These are phyloP conservation scores for Lemur catta DNA, from an alignment of 2,797 vertebrate genomes.

Conservation along the genomic window DNA sequence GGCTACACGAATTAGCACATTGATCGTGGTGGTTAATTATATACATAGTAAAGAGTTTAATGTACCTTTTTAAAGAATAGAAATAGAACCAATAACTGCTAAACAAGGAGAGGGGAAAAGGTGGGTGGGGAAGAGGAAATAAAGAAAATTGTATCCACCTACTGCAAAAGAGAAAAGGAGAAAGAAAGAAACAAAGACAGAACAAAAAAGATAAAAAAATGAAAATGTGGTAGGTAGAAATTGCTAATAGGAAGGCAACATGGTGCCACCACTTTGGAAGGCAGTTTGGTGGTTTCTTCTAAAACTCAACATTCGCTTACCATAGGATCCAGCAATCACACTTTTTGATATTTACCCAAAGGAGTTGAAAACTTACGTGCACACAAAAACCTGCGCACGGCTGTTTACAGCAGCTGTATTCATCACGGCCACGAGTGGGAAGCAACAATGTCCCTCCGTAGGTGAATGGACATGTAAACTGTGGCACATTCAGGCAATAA, in stretches of 20 bases:
- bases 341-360: neutral
- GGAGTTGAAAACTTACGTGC: neutral
- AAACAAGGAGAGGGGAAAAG: neutral
- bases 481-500: neutral
- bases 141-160: neutral
- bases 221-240: neutral
- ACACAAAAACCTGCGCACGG: neutral
- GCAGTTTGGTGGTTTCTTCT: neutral
- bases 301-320: neutral
- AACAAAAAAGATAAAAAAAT: neutral
- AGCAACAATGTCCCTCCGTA: neutral
- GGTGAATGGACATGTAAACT: neutral
- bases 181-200: neutral
- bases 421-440: too few species aligned
- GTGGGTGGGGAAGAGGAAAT: neutral
- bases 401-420: neutral
- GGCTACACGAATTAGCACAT: neutral
- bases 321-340: neutral
- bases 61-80: neutral
- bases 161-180: neutral
- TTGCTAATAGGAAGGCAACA: neutral
- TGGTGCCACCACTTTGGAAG: neutral
- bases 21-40: neutral
- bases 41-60: neutral
- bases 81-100: neutral